Conservation (phyloP, 2,888 invertebrate genomes). For the Biston betularia region DNA sequence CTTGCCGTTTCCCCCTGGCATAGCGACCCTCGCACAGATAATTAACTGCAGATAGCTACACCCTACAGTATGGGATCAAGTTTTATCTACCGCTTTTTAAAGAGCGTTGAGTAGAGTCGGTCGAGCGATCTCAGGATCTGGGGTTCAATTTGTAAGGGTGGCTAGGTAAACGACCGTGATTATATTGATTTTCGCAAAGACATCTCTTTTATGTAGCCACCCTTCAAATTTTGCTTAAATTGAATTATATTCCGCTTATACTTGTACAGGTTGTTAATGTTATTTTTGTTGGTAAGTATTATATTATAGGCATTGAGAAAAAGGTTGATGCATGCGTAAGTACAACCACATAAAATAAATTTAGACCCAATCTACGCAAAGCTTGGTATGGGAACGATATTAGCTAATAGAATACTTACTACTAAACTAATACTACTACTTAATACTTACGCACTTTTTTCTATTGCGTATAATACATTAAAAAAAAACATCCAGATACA, state of each 20-base stretch:
- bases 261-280: background rate
- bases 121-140: conserved; percentile 63
- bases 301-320: too few species aligned
- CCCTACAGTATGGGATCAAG: conserved; percentile 71
- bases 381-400: too few species aligned
- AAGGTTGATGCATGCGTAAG: too few species aligned
- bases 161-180: conserved; percentile 79
- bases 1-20: conserved; percentile 62
- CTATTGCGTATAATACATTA: too few species aligned
- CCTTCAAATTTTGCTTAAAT: conserved; percentile 47
- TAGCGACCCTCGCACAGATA: conserved; percentile 74
- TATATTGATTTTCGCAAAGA: conserved; percentile 80
- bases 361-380: too few species aligned
- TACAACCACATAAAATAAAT: too few species aligned
- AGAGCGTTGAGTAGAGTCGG: conserved; percentile 64
- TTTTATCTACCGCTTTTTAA: conserved; percentile 80
- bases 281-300: background rate
- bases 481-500: too few species aligned
- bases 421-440: too few species aligned
- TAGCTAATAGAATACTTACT: too few species aligned
- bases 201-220: conserved; percentile 60
- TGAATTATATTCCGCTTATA: conserved; percentile 20
- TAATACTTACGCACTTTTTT: too few species aligned
- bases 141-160: conserved; percentile 81
- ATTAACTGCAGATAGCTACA: conserved; percentile 84